These are phyloP conservation scores for Simalia tracyae DNA, from an alignment of 2,797 vertebrate species.

Conservation along the genomic window DNA sequence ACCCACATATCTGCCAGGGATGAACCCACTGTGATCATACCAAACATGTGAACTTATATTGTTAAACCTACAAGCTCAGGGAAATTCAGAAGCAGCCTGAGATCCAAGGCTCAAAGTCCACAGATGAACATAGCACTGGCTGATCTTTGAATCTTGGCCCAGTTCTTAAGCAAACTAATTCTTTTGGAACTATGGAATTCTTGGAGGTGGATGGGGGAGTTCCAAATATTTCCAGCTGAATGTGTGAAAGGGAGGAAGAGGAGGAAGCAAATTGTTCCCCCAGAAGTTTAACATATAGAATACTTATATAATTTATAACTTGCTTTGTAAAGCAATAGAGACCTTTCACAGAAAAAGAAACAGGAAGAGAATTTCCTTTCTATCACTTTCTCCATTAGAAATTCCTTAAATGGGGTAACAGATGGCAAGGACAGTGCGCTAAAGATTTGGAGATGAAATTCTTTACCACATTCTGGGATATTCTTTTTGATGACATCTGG, in stretches of 20 bases:
- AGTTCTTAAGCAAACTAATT: not conserved
- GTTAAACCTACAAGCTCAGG: not conserved
- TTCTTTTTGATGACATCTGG: not conserved
- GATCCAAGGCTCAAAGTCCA: not conserved
- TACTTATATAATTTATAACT: not conserved
- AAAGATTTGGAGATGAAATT: not conserved
- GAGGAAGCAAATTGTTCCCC: not conserved
- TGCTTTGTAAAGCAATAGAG: not conserved
- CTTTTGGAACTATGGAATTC: not conserved
- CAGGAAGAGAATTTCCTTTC: not conserved
- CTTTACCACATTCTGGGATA: not conserved
- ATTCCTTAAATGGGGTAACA: not conserved
- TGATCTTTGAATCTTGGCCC: not conserved
- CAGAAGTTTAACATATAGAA: not conserved
- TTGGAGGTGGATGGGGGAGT: not conserved
- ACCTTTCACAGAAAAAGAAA: not conserved
- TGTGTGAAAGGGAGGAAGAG: not conserved
- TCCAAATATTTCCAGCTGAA: not conserved
- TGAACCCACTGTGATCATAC: not conserved
- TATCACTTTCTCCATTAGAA: not conserved
- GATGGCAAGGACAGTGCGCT: not conserved
- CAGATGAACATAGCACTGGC: not conserved
- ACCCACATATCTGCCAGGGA: not conserved
- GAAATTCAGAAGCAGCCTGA: not conserved
- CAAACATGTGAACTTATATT: not conserved